Evolutionary conservation across 2,888 invertebrate genomes (phyloP).

Genomic region (Apotomis capreana): DNA sequence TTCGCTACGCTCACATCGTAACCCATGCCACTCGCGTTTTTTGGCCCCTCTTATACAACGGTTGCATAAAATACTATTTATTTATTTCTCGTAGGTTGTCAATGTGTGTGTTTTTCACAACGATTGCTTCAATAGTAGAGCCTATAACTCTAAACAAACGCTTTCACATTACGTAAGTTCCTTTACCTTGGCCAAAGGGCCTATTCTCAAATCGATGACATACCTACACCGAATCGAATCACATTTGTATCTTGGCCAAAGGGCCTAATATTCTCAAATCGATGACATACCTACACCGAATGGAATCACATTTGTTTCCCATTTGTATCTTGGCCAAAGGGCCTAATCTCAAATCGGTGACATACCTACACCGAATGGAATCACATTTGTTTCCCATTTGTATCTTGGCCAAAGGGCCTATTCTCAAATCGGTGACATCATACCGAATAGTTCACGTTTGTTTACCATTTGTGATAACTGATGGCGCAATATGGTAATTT

Average conservation of each 20-base stretch:
- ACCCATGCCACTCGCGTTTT: too few relatives aligned
- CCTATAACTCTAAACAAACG: background rate
- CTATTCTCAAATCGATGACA: conserved; percentile 35
- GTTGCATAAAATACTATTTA: background rate
- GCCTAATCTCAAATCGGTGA: conserved; percentile 32
- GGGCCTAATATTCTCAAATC: too few relatives aligned
- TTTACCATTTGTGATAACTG: conserved; percentile 30
- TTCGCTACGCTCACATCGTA: too few relatives aligned
- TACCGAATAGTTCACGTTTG: conserved; percentile 22
- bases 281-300: conserved; percentile 32
- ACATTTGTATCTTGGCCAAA: conserved; percentile 17
- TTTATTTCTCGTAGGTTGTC: background rate
- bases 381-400: conserved; percentile 28
- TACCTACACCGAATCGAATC: conserved; percentile 17
- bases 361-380: conserved; percentile 22
- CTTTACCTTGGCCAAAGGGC: conserved; percentile 23
- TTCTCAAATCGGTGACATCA: conserved; percentile 37
- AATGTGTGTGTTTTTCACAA: background rate
- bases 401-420: conserved; percentile 13
- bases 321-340: conserved; percentile 30
- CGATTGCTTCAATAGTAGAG: background rate
- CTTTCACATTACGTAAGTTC: conserved; percentile 18
- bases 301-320: conserved; percentile 29
- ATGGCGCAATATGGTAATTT: conserved; percentile 36
- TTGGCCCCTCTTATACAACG: too few relatives aligned